Evolutionary conservation across 2,888 invertebrate species (phyloP).

Genomic region (Acleris holmiana): DNA sequence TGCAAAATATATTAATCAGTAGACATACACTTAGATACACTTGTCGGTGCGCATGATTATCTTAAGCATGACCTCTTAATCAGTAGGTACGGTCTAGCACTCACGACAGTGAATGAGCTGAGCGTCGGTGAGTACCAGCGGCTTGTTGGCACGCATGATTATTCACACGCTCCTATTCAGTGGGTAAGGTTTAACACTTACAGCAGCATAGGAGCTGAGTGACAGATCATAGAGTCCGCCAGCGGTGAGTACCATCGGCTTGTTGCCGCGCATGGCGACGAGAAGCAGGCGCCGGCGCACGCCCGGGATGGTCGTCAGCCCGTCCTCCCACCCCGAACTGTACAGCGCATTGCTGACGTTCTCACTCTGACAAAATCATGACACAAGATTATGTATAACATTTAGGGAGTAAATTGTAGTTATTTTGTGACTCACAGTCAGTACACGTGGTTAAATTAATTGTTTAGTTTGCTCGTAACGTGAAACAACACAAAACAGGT

Average conservation of each 20-base stretch:
- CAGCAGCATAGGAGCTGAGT: slow-evolving; percentile 62
- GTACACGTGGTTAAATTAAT: no score
- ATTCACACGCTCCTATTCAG: no score
- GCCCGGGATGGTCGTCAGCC: slow-evolving; percentile 56
- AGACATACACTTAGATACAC: no score
- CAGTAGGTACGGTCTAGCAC: slow-evolving; percentile 31
- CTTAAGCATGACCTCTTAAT: no score
- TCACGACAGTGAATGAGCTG: slow-evolving; percentile 3
- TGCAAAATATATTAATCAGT: no score
- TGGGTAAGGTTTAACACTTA: slow-evolving; percentile 44
- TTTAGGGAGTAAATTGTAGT: background rate
- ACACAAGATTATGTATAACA: no score
- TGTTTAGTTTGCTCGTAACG: no score
- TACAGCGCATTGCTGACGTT: slow-evolving; percentile 65
- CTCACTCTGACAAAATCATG: slow-evolving; percentile 54
- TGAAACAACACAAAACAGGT: background rate
- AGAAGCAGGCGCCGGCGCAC: slow-evolving; percentile 60
- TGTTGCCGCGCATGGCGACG: slow-evolving; percentile 58
- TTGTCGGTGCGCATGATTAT: no score
- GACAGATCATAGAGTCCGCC: slow-evolving; percentile 73
- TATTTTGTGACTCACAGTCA: background rate
- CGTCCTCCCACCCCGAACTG: slow-evolving; percentile 70
- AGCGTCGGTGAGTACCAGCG: slow-evolving; percentile 39
- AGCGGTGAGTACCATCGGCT: slow-evolving; percentile 64
- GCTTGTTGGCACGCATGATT: no score